These are phyloP conservation scores for Dicroscelio sp. DNA, from an alignment of 2,888 invertebrate species.

Conservation along the genomic window DNA sequence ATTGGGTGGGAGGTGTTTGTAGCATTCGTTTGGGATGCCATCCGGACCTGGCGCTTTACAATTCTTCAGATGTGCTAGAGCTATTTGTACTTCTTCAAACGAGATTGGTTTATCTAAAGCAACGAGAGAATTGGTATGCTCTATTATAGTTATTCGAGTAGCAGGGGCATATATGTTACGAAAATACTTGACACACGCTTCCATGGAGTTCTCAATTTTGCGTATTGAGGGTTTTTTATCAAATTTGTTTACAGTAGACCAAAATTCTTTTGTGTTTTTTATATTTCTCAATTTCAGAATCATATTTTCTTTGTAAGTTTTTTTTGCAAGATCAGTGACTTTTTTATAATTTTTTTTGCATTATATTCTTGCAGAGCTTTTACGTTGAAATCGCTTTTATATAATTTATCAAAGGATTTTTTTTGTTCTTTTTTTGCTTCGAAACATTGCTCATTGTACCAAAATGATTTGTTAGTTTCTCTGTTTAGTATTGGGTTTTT, in stretches of 20 bases:
- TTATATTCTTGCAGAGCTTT: neutral
- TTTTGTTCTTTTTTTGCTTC: constrained; percentile 12
- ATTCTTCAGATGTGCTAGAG: neutral
- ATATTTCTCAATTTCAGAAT: neutral
- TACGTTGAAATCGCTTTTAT: neutral
- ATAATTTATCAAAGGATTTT: neutral
- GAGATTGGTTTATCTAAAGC: neutral
- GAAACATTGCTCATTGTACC: constrained; percentile 13
- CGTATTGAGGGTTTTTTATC: neutral
- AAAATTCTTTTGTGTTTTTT: constrained; percentile 14
- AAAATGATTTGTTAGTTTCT: constrained; percentile 3
- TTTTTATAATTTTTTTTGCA: constrained; percentile 24
- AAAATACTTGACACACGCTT: constrained; percentile 3
- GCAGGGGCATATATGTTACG: constrained; percentile 4
- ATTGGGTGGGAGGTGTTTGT: neutral
- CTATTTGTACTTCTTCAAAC: neutral
- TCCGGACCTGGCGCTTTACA: constrained; percentile 1
- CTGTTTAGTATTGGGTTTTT: neutral
- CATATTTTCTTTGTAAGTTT: neutral
- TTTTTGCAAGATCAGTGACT: neutral
- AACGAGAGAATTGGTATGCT: neutral
- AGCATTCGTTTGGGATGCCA: constrained; percentile 2
- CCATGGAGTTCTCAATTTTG: neutral
- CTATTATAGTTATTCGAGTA: neutral
- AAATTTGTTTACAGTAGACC: constrained; percentile 11